Conservation (phyloP, 2,113 vertebrate species). For the Aegotheles bennettii region DNA sequence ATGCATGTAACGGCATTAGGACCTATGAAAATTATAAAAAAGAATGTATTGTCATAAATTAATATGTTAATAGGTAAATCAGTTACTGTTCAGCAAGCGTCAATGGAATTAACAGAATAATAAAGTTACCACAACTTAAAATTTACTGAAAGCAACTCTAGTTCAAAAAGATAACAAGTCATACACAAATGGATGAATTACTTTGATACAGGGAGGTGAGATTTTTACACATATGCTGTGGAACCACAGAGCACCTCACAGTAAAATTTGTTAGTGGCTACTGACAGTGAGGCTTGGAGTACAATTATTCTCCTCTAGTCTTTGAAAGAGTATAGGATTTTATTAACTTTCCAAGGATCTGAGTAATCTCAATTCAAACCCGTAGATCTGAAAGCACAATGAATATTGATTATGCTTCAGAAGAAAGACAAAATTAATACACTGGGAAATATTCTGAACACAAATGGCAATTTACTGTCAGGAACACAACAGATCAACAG, state of each 20-base stretch:
- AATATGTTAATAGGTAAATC: not conserved
- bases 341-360: not conserved
- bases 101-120: not conserved
- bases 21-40: not conserved
- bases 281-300: not conserved
- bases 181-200: rapidly evolving
- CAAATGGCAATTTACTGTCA: constrained; percentile 24
- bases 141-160: not conserved
- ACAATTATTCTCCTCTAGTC: not conserved
- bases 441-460: not conserved
- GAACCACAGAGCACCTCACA: not conserved
- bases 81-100: not conserved
- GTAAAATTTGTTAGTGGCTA: not conserved
- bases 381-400: not conserved
- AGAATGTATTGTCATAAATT: not conserved
- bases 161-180: not conserved
- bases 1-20: not conserved
- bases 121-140: not conserved
- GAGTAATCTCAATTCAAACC: not conserved
- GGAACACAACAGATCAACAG: not conserved
- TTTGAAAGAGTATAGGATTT: not conserved
- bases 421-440: not conserved
- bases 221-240: not conserved
- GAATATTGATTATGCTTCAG: constrained; percentile 16
- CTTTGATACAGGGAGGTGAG: not conserved